These are phyloP conservation scores for Noctua comes DNA, from an alignment of 2,888 invertebrate genomes.

Conservation along the genomic window DNA sequence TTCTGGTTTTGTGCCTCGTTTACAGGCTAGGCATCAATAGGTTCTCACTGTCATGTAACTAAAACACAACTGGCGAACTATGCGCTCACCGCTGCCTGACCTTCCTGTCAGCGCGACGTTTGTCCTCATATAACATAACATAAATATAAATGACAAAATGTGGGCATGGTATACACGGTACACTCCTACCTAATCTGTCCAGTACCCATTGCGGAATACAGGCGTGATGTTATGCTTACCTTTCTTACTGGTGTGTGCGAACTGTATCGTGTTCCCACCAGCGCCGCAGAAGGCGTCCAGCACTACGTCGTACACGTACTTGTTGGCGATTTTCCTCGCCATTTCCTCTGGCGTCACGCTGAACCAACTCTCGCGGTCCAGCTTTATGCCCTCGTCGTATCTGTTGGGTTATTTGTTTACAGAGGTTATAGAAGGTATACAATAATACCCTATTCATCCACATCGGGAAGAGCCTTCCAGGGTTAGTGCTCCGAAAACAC, in stretches of 20 bases:
- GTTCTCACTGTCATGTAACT: not conserved
- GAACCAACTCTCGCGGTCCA: conserved; percentile 99
- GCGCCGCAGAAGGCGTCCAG: conserved; percentile 99
- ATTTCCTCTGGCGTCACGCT: conserved; percentile 99
- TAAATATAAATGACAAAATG: too few species aligned
- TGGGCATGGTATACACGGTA: too few species aligned
- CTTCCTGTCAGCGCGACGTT: too few species aligned
- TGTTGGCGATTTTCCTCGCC: conserved; percentile 96
- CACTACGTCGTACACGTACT: conserved; percentile 94
- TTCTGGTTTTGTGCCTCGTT: not conserved
- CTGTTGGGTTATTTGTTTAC: conserved; percentile 73
- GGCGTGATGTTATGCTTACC: conserved; percentile 85
- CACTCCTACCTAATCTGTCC: too few species aligned
- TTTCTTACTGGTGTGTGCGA: conserved; percentile 95
- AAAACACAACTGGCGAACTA: not conserved
- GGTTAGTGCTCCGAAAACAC: too few species aligned
- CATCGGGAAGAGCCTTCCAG: too few species aligned
- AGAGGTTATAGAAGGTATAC: not conserved
- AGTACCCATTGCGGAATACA: not conserved
- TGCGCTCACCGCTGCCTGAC: too few species aligned
- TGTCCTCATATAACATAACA: too few species aligned
- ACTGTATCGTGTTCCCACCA: conserved; percentile 99
- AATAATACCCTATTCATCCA: not conserved
- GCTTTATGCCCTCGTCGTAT: conserved; percentile 97
- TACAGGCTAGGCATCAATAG: not conserved